phyloP scores from a whole-genome alignment of 2,797 vertebrate species.

The Carapus acus region DNA sequence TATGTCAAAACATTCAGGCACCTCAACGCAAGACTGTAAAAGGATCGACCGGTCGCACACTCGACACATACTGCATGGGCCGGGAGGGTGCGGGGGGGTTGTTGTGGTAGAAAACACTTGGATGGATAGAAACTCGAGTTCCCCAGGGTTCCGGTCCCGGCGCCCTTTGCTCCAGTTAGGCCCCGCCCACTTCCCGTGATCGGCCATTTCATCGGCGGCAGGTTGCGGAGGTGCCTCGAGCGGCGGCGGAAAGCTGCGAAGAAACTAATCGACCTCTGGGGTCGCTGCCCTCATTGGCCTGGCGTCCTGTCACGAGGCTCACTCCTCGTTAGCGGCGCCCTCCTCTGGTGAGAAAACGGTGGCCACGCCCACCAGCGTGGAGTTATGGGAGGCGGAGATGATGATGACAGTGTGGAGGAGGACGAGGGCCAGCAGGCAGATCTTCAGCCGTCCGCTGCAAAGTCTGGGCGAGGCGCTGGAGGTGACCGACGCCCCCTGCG shows the following conservation, averaged over 20 bases:
- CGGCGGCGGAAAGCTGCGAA: conserved; percentile 44
- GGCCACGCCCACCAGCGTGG: conserved; percentile 58
- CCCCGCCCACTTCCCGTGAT: conserved; percentile 52
- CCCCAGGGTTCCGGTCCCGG: conserved; percentile 48
- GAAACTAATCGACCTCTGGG: conserved; percentile 20
- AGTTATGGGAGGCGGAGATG: conserved; percentile 67
- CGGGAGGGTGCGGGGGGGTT: conserved; percentile 21
- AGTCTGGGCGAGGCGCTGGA: conserved; percentile 59
- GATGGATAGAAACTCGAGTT: conserved; percentile 57
- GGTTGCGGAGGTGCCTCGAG: conserved; percentile 50
- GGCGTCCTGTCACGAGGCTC: conserved; percentile 42
- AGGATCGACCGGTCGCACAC: conserved; percentile 31
- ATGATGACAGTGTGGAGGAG: conserved; percentile 72
- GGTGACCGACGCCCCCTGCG: conserved; percentile 61
- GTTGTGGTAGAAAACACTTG: conserved; percentile 64
- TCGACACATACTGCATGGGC: conserved; percentile 11
- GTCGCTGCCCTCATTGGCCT: conserved; percentile 32
- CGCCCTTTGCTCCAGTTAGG: conserved; percentile 51
- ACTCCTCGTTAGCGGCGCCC: conserved; percentile 69
- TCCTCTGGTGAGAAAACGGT: conserved; percentile 69
- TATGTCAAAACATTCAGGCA: conserved; percentile 57
- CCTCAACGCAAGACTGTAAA: conserved; percentile 41
- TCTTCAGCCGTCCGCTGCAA: conserved; percentile 69
- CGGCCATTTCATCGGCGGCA: conserved; percentile 40
- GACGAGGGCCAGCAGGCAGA: conserved; percentile 71